These are phyloP conservation scores for Desmodus rotundus DNA, from an alignment of 2,113 vertebrate species.

Conservation along the genomic window DNA sequence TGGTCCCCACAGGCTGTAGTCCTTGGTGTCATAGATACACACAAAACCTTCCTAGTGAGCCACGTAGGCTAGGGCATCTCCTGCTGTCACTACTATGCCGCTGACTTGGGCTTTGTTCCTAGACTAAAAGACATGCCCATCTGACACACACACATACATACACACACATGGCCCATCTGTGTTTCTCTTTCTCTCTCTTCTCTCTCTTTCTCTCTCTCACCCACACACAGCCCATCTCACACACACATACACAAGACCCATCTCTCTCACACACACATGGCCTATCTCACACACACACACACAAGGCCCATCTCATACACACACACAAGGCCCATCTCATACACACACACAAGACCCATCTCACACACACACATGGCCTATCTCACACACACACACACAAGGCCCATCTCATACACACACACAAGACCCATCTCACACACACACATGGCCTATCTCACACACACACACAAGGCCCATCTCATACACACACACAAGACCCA, in stretches of 20 bases:
- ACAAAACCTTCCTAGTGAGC: slow-evolving; percentile 76
- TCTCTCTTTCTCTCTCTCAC: no score
- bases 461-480: no score
- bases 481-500: not conserved
- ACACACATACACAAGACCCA: not conserved
- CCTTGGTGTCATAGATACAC: slow-evolving; percentile 68
- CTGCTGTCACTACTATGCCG: slow-evolving; percentile 70
- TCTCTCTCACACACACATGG: not conserved
- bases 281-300: not conserved
- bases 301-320: no score
- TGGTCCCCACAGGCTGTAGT: slow-evolving; percentile 59
- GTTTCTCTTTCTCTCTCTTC: no score
- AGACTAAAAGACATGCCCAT: slow-evolving; percentile 63
- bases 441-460: not conserved
- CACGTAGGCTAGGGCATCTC: slow-evolving; percentile 54
- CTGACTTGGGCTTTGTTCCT: slow-evolving; percentile 74
- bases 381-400: not conserved
- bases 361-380: not conserved
- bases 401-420: not conserved
- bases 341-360: not conserved
- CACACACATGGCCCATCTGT: not conserved
- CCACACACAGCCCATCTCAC: not conserved
- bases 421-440: no score
- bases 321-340: not conserved
- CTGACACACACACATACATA: not conserved